Evolutionary conservation across 2,797 vertebrate genomes (phyloP), one percentile per base, ranked within the genome.

Genomic region (Luscinia megarhynchos): DNA sequence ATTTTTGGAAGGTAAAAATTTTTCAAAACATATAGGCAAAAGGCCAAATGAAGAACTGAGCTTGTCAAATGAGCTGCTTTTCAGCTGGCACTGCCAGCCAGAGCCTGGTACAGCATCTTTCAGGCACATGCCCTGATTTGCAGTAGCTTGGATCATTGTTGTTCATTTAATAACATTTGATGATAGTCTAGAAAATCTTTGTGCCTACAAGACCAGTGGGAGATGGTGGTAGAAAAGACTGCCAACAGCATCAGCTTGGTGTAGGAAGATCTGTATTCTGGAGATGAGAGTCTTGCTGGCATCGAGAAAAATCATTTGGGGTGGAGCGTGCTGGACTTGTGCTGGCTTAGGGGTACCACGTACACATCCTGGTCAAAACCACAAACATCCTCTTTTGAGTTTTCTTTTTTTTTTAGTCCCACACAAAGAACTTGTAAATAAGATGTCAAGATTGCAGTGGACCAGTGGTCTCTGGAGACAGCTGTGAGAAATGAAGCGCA

Each of bases 281-380:
- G 48, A 73, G 23, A 32, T 5, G 7, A 26, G 15, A 40, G 7
- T 50, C 38, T 61, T 34, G 6, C 16, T 2, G 1, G 16, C 38
- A 24, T 5, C 0, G 0, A 41, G 19, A 38, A 63, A 83, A 59
- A 7, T 1, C 7, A 0, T 57, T 74, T 4, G 2, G 16, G 7
- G 16, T 58, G 40, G 7, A 68, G 22, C 0, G 1, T 11, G n/a
- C 18, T 84, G 21, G 43, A 81, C 32, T 86, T 4, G 1, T 29
- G n/a, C 15, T 78, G 21, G 15, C 46, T 59, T 93, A 73, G 6
- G n/a, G 32, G 30, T 21, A 30, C 14, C 53, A 36, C 8, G 19
- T 14, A 63, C 9, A n/a, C 26, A 79, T 23, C 21, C 66, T 21
- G 19, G 24, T 27, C 40, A 66, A 76, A 79, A 76, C 0, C 27